Evolutionary conservation across 2,888 invertebrate genomes (phyloP).

Genomic region (Acrobasis consociella): DNA sequence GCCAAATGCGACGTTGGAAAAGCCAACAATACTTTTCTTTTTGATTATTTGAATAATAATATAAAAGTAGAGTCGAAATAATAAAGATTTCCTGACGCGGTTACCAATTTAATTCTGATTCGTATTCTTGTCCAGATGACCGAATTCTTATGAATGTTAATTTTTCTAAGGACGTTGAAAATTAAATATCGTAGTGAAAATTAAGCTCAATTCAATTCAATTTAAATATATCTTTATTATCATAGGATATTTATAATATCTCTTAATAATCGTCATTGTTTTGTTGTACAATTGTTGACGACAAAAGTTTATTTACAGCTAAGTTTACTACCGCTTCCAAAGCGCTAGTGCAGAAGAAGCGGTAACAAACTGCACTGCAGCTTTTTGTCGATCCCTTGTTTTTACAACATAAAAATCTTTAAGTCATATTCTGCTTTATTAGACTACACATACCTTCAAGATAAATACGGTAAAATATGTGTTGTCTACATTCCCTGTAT

Average conservation of each 20-base stretch:
- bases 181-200: conserved; percentile 4
- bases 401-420: not conserved
- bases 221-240: too few species aligned
- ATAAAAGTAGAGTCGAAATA: conserved; percentile 1
- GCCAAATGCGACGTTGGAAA: too few species aligned
- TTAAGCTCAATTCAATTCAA: too few species aligned
- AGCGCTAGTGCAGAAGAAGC: too few species aligned
- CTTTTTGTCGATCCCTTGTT: not conserved
- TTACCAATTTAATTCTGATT: conserved; percentile 28
- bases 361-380: too few species aligned
- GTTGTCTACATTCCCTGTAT: not conserved
- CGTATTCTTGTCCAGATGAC: conserved; percentile 22
- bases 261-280: too few species aligned
- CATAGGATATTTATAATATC: too few species aligned
- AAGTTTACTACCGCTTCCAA: too few species aligned
- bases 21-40: too few species aligned
- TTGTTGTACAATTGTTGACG: too few species aligned
- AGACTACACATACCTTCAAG: not conserved
- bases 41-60: not conserved
- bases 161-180: conserved; percentile 1
- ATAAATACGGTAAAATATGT: not conserved
- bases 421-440: too few species aligned
- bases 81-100: conserved; percentile 29
- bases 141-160: conserved; percentile 29
- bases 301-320: too few species aligned